These are phyloP conservation scores for Hydrochoerus hydrochaeris DNA, from an alignment of 2,113 vertebrate species.

Conservation along the genomic window DNA sequence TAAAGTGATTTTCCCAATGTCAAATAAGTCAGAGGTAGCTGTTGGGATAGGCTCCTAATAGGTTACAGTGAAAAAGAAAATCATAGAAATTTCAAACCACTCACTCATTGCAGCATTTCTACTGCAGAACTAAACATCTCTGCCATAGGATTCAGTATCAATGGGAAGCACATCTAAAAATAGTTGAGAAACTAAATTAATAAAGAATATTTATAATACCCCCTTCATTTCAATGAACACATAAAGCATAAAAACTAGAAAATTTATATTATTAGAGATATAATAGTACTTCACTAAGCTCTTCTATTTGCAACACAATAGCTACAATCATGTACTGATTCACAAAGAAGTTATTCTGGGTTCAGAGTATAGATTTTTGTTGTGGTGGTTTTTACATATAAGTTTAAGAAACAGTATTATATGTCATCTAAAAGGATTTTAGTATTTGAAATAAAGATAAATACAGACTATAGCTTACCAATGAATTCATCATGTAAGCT, in stretches of 20 bases:
- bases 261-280: neutral
- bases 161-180: constrained; percentile 39
- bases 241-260: constrained; percentile 45
- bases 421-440: constrained; percentile 9
- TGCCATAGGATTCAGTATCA: neutral
- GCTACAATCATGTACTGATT: neutral
- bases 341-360: neutral
- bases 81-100: constrained; percentile 64
- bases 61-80: constrained; percentile 46
- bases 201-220: neutral
- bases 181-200: constrained; percentile 38
- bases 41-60: constrained; percentile 3
- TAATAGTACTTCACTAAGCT: neutral
- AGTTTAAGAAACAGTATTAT: neutral
- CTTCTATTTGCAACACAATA: neutral
- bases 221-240: neutral
- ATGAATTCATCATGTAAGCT: neutral
- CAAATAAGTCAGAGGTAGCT: constrained; percentile 44
- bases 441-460: neutral
- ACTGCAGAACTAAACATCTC: constrained; percentile 38
- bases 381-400: neutral
- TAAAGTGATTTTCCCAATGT: constrained; percentile 62
- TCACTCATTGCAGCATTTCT: constrained; percentile 52
- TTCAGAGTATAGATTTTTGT: neutral
- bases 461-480: neutral